A percentile compares a stretch with the other conserved stretches of the same genome.
Conservation (phyloP, 2,888 invertebrate species). For the Drosophila emarginata region DNA sequence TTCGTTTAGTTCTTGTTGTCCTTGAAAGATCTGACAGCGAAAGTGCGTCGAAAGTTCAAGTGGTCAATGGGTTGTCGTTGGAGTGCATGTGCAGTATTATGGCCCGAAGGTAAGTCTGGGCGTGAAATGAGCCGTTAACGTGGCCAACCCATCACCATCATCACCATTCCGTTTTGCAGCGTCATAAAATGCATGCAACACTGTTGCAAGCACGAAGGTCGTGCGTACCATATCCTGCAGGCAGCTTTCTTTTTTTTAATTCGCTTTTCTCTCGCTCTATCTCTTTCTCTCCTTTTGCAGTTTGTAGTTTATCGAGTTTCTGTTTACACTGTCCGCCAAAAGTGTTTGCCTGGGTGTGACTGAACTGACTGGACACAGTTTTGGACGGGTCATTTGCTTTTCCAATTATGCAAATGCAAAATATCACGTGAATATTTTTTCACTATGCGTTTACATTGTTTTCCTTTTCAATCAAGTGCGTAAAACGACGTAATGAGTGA, state of each 20-base stretch:
- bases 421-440: constrained; percentile 43
- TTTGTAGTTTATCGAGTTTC: constrained; percentile 35
- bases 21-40: constrained; percentile 21
- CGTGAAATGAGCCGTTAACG: constrained; percentile 34
- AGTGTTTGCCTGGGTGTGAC: constrained; percentile 35
- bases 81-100: not conserved
- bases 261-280: constrained; percentile 14
- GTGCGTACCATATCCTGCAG: constrained; percentile 18
- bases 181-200: constrained; percentile 38
- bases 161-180: not conserved
- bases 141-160: not conserved
- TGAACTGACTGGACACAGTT: not conserved
- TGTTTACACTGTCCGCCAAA: constrained; percentile 14
- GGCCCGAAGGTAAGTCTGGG: constrained; percentile 2
- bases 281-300: constrained; percentile 20
- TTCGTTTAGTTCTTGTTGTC: not conserved
- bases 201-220: constrained; percentile 42
- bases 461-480: constrained; percentile 35
- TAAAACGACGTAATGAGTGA: constrained; percentile 42
- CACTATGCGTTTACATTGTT: constrained; percentile 33
- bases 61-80: constrained; percentile 16
- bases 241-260: constrained; percentile 14
- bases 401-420: constrained; percentile 67
- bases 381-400: constrained; percentile 45
- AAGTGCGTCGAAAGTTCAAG: constrained; percentile 22